Evolutionary conservation across 2,797 vertebrate genomes (phyloP), one percentile per base, ranked within the genome.

Genomic region (Hippocampus kuda): DNA sequence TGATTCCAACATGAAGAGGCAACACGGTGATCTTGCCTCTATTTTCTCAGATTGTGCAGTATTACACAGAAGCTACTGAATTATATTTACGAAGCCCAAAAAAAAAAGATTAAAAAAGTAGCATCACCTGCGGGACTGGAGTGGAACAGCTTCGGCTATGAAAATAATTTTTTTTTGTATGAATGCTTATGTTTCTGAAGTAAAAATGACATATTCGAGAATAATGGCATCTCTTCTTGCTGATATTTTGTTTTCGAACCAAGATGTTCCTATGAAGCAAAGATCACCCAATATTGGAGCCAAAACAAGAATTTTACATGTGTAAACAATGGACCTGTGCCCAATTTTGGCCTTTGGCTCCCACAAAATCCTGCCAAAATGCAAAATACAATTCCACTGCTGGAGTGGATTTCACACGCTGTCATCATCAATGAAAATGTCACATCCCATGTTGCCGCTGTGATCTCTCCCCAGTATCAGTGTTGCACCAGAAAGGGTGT

Each of bases 391-490:
- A 81, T 81, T 80, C 81, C 82, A 83, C 83, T 77, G 81, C 79
- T 65, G 78, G 83, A 81, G 86, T 79, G 80, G 81, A 76, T 85
- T 86, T 81, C 75, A 80, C 71, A 84, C 77, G 42, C 67, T 81
- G 79, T 77, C 79, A 81, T 83, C 70, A 82, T 79, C 13, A 76
- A 79, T 83, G 65, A 70, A 82, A 86, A 86, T 85, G 86, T 83
- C 86, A 86, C 51, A 75, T 83, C 85, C 85, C 85, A 79, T 81
- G 87, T 84, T 83, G 81, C 77, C 74, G 81, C 77, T 80, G 82
- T 83, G 80, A 88, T 73, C 65, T 70, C 68, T 77, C 71, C 34
- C 75, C 75, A 77, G 67, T 80, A 80, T 82, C 80, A 69, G 68
- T 66, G 73, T 73, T 73, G 24, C 72, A 68, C 75, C 81, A 79